These are phyloP conservation scores for Parotia lawesii DNA, from an alignment of 2,113 vertebrate genomes.

Conservation along the genomic window DNA sequence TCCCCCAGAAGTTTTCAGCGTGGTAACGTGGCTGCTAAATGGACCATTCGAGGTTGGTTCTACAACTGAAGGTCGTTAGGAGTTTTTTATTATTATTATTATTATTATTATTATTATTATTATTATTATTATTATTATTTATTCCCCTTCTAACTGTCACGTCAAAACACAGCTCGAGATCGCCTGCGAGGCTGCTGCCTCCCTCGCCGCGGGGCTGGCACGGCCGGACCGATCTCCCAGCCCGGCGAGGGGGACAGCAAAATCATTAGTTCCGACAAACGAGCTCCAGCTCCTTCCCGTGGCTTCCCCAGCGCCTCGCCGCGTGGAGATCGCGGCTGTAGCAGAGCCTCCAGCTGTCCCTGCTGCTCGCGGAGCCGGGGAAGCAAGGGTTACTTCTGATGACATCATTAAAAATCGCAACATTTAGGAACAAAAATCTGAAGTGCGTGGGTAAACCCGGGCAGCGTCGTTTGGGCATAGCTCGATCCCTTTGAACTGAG, in stretches of 20 bases:
- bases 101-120: neutral
- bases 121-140: neutral
- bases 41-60: neutral
- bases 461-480: neutral
- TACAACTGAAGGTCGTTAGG: neutral
- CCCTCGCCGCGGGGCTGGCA: neutral
- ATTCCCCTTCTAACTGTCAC: neutral
- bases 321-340: rapidly evolving
- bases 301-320: neutral
- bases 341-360: neutral
- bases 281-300: neutral
- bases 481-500: neutral
- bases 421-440: constrained; percentile 7
- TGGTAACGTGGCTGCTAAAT: neutral
- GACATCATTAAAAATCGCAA: neutral
- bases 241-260: neutral
- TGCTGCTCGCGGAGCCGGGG: neutral
- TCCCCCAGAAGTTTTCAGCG: neutral
- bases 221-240: neutral
- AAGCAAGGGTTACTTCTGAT: neutral
- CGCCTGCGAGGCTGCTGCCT: neutral
- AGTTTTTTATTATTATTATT: neutral
- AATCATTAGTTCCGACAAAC: neutral
- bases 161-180: neutral
- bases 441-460: neutral